Evolutionary conservation across 2,888 invertebrate species (phyloP).

Genomic region (Napeogenes inachia): DNA sequence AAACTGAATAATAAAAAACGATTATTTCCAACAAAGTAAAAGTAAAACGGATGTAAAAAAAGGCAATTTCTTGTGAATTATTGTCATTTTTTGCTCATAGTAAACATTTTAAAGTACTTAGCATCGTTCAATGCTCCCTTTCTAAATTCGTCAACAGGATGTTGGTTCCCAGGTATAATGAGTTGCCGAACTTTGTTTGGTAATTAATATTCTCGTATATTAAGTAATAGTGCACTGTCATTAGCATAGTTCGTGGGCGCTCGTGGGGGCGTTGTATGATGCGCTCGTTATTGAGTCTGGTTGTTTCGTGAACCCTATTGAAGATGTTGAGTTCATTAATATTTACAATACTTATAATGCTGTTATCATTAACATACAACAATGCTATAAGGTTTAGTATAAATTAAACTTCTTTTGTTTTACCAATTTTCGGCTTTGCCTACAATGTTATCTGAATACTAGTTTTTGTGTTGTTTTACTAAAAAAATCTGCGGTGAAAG

Average conservation of each 20-base stretch:
- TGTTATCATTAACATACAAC: no score
- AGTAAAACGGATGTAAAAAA: no score
- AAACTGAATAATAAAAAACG: constrained; percentile 1
- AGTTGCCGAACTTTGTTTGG: constrained; percentile 20
- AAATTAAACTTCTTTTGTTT: no score
- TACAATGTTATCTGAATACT: no score
- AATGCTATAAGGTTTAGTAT: no score
- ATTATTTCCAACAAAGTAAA: no score
- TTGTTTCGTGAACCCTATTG: neutral
- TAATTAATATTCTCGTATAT: constrained; percentile 22
- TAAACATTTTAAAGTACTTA: no score
- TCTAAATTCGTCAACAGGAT: constrained; percentile 18
- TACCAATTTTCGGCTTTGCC: no score
- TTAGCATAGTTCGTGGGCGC: constrained; percentile 27
- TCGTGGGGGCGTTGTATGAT: constrained; percentile 14
- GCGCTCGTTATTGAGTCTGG: neutral
- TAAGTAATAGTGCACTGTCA: constrained; percentile 25
- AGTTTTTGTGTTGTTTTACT: no score
- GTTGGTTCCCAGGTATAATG: constrained; percentile 22
- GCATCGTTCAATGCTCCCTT: constrained; percentile 1
- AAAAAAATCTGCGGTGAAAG: no score
- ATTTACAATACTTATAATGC: neutral
- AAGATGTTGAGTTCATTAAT: neutral
- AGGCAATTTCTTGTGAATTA: no score
- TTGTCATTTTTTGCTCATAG: no score